These are phyloP conservation scores for Anser brachyrhynchus DNA, from an alignment of 2,113 vertebrate genomes.

Conservation along the genomic window DNA sequence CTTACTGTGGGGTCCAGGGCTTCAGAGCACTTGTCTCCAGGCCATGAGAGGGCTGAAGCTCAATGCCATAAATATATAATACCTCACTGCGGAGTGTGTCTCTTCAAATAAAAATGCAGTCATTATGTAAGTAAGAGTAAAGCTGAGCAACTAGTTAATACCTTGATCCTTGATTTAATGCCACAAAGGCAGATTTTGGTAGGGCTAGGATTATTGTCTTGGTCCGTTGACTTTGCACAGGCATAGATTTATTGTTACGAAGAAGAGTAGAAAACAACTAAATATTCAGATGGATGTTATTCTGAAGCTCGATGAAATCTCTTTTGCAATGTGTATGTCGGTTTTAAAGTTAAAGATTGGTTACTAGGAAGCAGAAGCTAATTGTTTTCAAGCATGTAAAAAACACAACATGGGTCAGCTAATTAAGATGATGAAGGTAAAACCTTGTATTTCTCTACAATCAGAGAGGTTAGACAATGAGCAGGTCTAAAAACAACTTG, in stretches of 20 bases:
- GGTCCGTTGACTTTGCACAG: not conserved
- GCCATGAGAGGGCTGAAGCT: not conserved
- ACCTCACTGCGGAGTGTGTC: not conserved
- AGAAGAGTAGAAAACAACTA: not conserved
- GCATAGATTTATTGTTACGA: not conserved
- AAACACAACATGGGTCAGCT: not conserved
- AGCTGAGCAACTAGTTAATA: not conserved
- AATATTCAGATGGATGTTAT: not conserved
- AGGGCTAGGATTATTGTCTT: not conserved
- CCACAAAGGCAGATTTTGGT: not conserved
- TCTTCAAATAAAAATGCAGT: not conserved
- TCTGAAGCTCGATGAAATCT: not conserved
- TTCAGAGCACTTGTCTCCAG: not conserved
- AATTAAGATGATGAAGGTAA: constrained; percentile 37
- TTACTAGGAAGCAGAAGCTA: constrained; percentile 8
- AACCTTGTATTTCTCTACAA: not conserved
- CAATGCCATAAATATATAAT: not conserved
- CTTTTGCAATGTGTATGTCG: not conserved
- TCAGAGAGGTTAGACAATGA: constrained; percentile 2
- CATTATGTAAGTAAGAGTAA: not conserved
- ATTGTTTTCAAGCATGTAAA: constrained; percentile 12
- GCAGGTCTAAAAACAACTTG: not conserved
- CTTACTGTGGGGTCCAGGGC: not conserved
- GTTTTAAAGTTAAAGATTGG: not conserved
- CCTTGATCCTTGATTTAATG: not conserved